phyloP scores from a whole-genome alignment of 2,888 invertebrate genomes.

The Aricia artaxerxes region DNA sequence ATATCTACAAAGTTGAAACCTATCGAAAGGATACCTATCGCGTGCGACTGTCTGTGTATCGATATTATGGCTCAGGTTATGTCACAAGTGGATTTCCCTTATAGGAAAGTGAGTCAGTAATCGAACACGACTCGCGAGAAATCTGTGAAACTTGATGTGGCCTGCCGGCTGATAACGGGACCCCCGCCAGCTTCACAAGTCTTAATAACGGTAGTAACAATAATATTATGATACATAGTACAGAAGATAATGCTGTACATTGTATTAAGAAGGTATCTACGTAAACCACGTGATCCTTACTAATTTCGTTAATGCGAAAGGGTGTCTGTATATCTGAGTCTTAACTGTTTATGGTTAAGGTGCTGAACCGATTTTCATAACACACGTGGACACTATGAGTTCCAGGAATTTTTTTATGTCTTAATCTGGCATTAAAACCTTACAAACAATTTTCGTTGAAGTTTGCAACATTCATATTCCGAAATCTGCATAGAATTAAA shows the following conservation, averaged over 20 bases:
- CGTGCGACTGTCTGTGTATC: neutral
- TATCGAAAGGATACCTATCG: neutral
- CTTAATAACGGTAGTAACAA: neutral
- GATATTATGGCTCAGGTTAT: neutral
- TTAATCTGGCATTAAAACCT: too few species aligned
- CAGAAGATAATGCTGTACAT: too few species aligned
- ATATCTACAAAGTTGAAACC: neutral
- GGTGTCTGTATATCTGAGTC: too few species aligned
- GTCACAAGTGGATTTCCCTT: conserved; percentile 25
- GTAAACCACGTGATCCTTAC: too few species aligned
- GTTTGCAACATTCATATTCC: neutral
- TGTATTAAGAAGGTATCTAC: too few species aligned
- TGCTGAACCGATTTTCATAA: too few species aligned
- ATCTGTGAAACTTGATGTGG: conserved; percentile 15
- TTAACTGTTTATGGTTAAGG: too few species aligned
- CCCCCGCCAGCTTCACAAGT: neutral
- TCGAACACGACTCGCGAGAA: conserved; percentile 19
- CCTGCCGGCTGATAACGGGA: neutral
- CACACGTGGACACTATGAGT: too few species aligned
- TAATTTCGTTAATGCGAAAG: too few species aligned
- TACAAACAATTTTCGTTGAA: too few species aligned
- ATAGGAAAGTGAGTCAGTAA: conserved; percentile 21
- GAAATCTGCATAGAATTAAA: neutral
- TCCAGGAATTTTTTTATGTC: too few species aligned
- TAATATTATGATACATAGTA: too few species aligned